Evolutionary conservation across 2,797 vertebrate genomes (phyloP).

Genomic region (Mycteria americana): DNA sequence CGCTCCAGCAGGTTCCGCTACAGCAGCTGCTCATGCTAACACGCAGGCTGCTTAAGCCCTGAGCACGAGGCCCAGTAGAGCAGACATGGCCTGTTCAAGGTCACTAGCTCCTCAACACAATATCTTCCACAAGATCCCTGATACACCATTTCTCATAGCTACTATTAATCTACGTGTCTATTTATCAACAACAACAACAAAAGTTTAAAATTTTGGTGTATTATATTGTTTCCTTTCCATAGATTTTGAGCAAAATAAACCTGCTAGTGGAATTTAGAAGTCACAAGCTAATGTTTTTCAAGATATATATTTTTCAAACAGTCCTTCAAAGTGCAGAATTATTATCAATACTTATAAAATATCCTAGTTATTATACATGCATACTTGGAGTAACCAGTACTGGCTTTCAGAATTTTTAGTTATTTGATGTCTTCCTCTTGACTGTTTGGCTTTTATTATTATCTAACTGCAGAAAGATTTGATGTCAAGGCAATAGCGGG

Average conservation of each 20-base stretch:
- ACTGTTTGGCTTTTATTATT: background rate
- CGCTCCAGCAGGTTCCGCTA: accelerated
- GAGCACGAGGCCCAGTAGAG: background rate
- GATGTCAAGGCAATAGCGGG: background rate
- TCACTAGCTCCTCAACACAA: background rate
- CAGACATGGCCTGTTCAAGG: background rate
- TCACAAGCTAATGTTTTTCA: background rate
- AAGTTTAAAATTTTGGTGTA: background rate
- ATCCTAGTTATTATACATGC: background rate
- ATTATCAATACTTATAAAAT: background rate
- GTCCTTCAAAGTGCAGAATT: background rate
- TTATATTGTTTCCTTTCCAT: background rate
- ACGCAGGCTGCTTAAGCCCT: accelerated
- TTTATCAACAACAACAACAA: background rate
- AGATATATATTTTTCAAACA: background rate
- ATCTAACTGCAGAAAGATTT: background rate
- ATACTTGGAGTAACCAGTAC: background rate
- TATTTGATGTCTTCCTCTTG: background rate
- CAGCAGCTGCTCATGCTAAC: background rate
- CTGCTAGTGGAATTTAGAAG: background rate
- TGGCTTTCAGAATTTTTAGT: background rate
- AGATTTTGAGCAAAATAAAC: background rate
- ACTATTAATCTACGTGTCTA: background rate
- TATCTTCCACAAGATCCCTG: background rate
- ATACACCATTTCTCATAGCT: background rate